phyloP scores from a whole-genome alignment of 2,797 vertebrate species.

The Pogoniulus pusillus region DNA sequence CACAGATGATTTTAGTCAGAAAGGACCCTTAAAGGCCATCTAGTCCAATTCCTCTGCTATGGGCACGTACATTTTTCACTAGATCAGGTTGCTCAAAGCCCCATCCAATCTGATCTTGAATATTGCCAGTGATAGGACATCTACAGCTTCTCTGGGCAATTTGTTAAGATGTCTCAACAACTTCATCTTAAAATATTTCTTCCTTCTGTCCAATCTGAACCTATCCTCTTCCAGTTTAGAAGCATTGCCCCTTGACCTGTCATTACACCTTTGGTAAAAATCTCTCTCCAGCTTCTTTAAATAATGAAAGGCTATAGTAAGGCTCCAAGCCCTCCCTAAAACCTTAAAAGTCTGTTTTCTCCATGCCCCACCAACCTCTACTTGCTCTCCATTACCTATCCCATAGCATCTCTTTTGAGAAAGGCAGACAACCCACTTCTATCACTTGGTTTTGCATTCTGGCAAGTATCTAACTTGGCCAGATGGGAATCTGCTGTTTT shows the following conservation, averaged over 20 bases:
- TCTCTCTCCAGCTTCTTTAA: neutral
- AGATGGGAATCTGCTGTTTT: neutral
- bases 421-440: slow-evolving; percentile 7
- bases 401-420: neutral
- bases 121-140: neutral
- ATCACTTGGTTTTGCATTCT: neutral
- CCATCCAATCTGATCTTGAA: neutral
- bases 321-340: neutral
- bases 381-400: neutral
- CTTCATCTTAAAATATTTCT: neutral
- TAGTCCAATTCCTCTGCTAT: neutral
- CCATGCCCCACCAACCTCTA: neutral
- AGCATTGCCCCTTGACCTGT: neutral
- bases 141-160: neutral
- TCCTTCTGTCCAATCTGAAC: neutral
- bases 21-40: neutral
- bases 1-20: neutral
- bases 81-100: neutral
- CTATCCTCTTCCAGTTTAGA: neutral
- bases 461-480: neutral
- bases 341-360: neutral
- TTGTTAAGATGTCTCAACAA: neutral
- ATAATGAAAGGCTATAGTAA: neutral
- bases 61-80: neutral
- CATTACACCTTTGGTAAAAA: neutral